Evolutionary conservation across 2,797 vertebrate species (phyloP).

Genomic region (Vespertilio murinus): DNA sequence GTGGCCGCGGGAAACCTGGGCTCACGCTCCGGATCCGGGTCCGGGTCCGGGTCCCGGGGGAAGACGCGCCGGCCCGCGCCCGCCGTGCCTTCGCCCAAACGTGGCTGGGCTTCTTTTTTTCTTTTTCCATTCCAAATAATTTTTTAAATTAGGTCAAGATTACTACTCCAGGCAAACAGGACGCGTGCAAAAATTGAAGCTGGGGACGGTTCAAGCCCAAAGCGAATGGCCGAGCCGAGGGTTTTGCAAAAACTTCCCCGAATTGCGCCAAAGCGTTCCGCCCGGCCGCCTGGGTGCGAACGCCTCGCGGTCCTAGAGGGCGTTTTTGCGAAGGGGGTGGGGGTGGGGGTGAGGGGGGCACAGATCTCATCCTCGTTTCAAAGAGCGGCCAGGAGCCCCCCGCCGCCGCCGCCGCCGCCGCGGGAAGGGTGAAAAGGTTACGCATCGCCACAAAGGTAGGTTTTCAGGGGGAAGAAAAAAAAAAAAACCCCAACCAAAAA

Average conservation of each 20-base stretch:
- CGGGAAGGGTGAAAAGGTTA: conserved; percentile 36
- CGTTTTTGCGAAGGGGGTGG: background rate
- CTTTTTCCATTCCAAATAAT: background rate
- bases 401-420: background rate
- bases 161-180: background rate
- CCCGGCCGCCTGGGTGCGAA: background rate
- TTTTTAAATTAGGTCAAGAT: background rate
- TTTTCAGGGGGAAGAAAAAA: background rate
- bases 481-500: too few species aligned
- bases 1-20: fast-evolving
- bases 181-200: background rate
- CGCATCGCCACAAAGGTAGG: background rate
- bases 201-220: background rate
- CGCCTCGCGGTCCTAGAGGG: background rate
- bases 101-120: background rate
- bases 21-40: fast-evolving
- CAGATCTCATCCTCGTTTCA: background rate
- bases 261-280: background rate
- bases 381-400: background rate
- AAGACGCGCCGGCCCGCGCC: background rate
- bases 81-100: background rate
- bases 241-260: conserved; percentile 9
- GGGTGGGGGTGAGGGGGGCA: background rate
- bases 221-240: background rate
- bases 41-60: too few species aligned